Percentiles rank a stretch among this genome's conserved stretches.
phyloP scores from a whole-genome alignment of 1,140 invertebrate genomes.

The Amphibalanus amphitrite region DNA sequence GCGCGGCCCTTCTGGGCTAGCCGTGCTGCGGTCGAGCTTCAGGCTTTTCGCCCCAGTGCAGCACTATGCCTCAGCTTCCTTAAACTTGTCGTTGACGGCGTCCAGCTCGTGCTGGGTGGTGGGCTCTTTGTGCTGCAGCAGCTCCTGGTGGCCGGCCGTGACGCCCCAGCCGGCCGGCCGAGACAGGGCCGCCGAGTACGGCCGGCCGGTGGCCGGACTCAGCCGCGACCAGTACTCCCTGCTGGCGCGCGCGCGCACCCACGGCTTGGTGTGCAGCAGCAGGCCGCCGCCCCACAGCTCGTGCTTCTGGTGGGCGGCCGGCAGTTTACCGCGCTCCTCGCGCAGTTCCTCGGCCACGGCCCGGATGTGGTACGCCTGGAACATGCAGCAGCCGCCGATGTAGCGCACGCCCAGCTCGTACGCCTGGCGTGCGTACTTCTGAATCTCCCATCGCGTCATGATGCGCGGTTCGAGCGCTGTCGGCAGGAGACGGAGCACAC shows the following conservation, averaged over 20 bases:
- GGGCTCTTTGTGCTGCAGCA: no score
- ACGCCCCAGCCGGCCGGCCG: no score
- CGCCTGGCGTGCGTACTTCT: slow-evolving; percentile 26
- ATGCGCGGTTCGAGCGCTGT: slow-evolving; percentile 27
- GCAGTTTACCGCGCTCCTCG: slow-evolving; percentile 21
- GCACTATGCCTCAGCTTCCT: no score
- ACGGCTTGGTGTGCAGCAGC: slow-evolving; percentile 28
- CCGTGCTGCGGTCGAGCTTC: no score
- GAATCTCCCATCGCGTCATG: slow-evolving; percentile 29
- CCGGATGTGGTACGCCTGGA: slow-evolving; percentile 29
- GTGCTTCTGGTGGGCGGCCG: slow-evolving; percentile 26
- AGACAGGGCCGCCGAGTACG: neutral
- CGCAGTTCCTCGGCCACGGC: slow-evolving; percentile 27
- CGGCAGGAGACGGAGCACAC: no score
- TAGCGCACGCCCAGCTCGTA: slow-evolving; percentile 29
- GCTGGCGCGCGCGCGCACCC: slow-evolving; percentile 24
- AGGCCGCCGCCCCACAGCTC: slow-evolving; percentile 26
- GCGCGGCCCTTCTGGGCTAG: no score
- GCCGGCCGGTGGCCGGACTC: neutral
- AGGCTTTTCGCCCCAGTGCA: no score
- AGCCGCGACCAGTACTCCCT: slow-evolving; percentile 6
- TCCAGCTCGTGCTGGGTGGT: no score
- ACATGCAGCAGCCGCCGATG: slow-evolving; percentile 29
- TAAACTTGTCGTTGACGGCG: no score
- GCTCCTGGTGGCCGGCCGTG: no score